These are phyloP conservation scores for Diaperis boleti DNA, from an alignment of 2,888 invertebrate species.

Conservation along the genomic window DNA sequence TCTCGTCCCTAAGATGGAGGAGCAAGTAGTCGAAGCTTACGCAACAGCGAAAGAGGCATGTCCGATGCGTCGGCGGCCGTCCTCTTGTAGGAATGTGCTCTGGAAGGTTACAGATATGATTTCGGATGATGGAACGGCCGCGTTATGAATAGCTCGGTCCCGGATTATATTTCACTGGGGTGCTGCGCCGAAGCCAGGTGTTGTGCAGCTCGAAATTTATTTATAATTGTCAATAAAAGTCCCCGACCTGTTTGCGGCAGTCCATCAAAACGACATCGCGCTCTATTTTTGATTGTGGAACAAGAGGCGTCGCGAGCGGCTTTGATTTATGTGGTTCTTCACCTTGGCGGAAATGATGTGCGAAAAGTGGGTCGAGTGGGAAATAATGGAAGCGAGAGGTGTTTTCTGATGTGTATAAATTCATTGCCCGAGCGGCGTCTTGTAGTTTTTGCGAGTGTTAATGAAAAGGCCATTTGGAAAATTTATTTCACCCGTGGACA, in stretches of 20 bases:
- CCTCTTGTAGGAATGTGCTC: conserved; percentile 60
- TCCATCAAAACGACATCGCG: conserved; percentile 14
- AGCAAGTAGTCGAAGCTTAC: conserved; percentile 1
- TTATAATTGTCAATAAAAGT: conserved; percentile 41
- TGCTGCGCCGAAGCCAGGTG: conserved; percentile 43
- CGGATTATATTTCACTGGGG: conserved; percentile 58
- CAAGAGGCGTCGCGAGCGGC: no score
- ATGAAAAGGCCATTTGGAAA: no score
- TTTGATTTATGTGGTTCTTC: no score
- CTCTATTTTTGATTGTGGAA: no score
- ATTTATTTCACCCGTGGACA: no score
- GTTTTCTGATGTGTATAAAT: no score
- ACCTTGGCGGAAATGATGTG: no score
- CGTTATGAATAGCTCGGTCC: conserved; percentile 59
- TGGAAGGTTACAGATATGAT: conserved; percentile 62
- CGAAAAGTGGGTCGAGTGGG: no score
- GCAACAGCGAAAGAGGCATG: conserved; percentile 6
- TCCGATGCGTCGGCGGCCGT: conserved; percentile 16
- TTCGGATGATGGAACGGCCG: conserved; percentile 61
- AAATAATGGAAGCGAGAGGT: no score
- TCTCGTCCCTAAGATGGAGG: background rate
- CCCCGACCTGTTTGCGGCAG: conserved; percentile 25
- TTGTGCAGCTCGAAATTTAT: conserved; percentile 39
- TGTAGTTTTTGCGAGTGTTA: no score
- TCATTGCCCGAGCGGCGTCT: no score